phyloP scores from a whole-genome alignment of 2,113 vertebrate species.

The Archilochus colubris region DNA sequence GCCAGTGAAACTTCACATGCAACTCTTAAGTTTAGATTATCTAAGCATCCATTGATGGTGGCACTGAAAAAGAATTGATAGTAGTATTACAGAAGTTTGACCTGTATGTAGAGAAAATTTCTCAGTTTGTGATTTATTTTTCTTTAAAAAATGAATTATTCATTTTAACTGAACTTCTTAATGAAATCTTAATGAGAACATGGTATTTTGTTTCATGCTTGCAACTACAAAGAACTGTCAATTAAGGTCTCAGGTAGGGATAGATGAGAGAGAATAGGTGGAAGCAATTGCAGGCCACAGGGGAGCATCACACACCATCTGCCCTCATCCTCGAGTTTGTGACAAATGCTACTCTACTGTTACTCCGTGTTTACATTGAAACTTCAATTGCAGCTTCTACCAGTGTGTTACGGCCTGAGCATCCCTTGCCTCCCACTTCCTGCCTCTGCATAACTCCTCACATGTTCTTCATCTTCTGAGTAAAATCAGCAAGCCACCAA shows the following conservation, averaged over 20 bases:
- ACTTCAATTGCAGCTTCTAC: too few species aligned
- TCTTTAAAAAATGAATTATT: fast-evolving
- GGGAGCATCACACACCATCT: fast-evolving
- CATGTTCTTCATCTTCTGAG: fast-evolving
- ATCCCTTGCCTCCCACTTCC: neutral
- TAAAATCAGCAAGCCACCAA: fast-evolving
- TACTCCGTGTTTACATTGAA: neutral
- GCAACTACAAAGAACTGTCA: neutral
- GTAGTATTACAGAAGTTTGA: neutral
- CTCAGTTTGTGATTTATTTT: neutral
- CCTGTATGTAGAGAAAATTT: neutral
- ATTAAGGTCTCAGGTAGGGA: neutral
- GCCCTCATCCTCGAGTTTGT: fast-evolving
- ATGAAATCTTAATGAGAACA: neutral
- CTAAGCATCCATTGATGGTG: neutral
- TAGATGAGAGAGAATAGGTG: neutral
- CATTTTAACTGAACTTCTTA: neutral
- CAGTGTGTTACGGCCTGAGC: fast-evolving
- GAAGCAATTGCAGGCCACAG: neutral
- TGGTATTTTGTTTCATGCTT: neutral
- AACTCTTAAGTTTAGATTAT: neutral
- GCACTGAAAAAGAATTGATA: neutral
- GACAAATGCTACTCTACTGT: neutral
- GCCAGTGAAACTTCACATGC: neutral
- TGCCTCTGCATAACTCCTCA: fast-evolving